Evolutionary conservation across 1,140 invertebrate species (phyloP).

Genomic region (Odontomachus brunneus): DNA sequence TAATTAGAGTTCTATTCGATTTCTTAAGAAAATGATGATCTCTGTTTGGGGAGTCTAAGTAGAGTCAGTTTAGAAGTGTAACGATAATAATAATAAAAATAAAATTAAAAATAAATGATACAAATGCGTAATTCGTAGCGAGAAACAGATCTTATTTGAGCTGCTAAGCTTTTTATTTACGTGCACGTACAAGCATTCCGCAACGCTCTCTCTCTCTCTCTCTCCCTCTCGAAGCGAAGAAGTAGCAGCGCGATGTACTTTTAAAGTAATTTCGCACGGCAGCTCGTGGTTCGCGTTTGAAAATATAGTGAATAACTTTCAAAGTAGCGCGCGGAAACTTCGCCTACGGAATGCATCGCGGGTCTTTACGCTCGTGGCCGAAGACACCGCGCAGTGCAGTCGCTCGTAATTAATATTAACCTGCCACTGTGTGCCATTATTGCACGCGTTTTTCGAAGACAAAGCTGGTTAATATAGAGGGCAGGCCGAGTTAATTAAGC

Average conservation of each 20-base stretch:
- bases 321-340: constrained; percentile 37
- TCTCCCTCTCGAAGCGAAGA: neutral
- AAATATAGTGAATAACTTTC: constrained; percentile 34
- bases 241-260: constrained; percentile 22
- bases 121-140: too few species aligned
- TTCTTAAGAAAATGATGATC: too few species aligned
- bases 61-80: too few species aligned
- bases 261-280: constrained; percentile 25
- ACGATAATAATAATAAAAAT: too few species aligned
- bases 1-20: too few species aligned
- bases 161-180: neutral
- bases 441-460: neutral
- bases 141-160: too few species aligned
- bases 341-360: neutral
- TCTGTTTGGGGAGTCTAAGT: too few species aligned
- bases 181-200: neutral
- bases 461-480: neutral
- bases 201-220: neutral
- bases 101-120: too few species aligned
- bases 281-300: neutral
- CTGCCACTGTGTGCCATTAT: neutral
- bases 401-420: constrained; percentile 31
- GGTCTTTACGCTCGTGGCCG: neutral
- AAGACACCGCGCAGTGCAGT: neutral
- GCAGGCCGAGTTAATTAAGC: constrained; percentile 22